Conservation (phyloP, 2,113 vertebrate species). For the Xiphophorus maculatus region DNA sequence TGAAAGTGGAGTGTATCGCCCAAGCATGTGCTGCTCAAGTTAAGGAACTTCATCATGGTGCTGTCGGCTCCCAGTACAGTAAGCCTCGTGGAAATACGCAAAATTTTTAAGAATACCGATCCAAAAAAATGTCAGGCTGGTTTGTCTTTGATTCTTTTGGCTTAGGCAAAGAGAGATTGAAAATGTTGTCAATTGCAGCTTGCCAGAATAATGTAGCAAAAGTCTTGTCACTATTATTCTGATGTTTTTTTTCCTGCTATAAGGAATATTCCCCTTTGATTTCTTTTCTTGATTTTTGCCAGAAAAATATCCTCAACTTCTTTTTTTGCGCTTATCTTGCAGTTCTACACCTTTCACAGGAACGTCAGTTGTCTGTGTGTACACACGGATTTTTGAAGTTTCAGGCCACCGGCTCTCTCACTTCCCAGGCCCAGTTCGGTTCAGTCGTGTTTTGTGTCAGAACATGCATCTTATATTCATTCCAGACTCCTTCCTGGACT, state of each 20-base stretch:
- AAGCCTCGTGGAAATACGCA: slow-evolving; percentile 11
- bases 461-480: slow-evolving; percentile 74
- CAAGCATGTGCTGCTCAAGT: slow-evolving; percentile 22
- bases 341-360: slow-evolving; percentile 49
- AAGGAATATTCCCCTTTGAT: slow-evolving; percentile 11
- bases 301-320: slow-evolving; percentile 31
- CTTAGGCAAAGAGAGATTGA: slow-evolving; percentile 1
- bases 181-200: slow-evolving; percentile 10
- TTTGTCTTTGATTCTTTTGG: slow-evolving; percentile 1
- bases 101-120: slow-evolving; percentile 22
- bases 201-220: not conserved
- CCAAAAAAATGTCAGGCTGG: not conserved
- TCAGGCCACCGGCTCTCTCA: slow-evolving; percentile 46
- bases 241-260: not conserved
- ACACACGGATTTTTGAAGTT: slow-evolving; percentile 69
- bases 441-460: slow-evolving; percentile 63
- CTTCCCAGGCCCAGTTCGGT: slow-evolving; percentile 38
- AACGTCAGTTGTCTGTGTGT: slow-evolving; percentile 65
- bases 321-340: slow-evolving; percentile 53
- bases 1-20: slow-evolving; percentile 53
- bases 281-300: slow-evolving; percentile 17
- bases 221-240: slow-evolving; percentile 5
- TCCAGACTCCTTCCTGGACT: slow-evolving; percentile 51
- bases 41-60: slow-evolving; percentile 25
- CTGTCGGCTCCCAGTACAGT: slow-evolving; percentile 23